Evolutionary conservation across 2,797 vertebrate species (phyloP).

Genomic region (Euthynnus affinis): DNA sequence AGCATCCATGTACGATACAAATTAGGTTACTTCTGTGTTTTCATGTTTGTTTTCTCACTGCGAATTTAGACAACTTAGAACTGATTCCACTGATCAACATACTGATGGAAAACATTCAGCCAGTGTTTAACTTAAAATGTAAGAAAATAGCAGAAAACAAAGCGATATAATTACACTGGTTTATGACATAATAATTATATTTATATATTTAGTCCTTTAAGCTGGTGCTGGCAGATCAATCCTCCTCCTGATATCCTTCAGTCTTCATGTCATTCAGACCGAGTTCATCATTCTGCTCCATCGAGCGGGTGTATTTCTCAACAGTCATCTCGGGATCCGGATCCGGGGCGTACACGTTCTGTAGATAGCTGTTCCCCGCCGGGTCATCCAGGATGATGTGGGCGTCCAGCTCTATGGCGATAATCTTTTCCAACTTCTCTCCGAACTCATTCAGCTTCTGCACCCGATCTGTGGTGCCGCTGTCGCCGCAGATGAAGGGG

Average conservation of each 20-base stretch:
- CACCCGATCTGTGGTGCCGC: slow-evolving; percentile 67
- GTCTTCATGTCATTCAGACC: slow-evolving; percentile 98
- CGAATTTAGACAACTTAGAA: slow-evolving; percentile 54
- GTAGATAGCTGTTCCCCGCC: slow-evolving; percentile 97
- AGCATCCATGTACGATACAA: slow-evolving; percentile 5
- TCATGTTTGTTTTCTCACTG: background rate
- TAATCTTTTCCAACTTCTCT: slow-evolving; percentile 88
- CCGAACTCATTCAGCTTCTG: slow-evolving; percentile 89
- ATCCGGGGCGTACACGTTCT: slow-evolving; percentile 95
- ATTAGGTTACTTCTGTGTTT: background rate
- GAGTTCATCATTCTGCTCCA: slow-evolving; percentile 95
- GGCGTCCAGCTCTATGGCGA: slow-evolving; percentile 81
- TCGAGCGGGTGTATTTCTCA: slow-evolving; percentile 89
- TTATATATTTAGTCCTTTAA: slow-evolving; percentile 6
- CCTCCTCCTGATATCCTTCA: slow-evolving; percentile 86
- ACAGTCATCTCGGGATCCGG: slow-evolving; percentile 91
- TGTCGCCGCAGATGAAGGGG: slow-evolving; percentile 94
- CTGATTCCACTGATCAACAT: background rate
- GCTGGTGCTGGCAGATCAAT: slow-evolving; percentile 13
- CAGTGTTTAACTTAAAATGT: slow-evolving; percentile 48
- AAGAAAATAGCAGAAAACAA: slow-evolving; percentile 36
- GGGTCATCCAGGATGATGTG: slow-evolving; percentile 93
- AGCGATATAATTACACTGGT: slow-evolving; percentile 15
- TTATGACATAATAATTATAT: background rate
- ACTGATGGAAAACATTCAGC: slow-evolving; percentile 10